Evolutionary conservation across 2,113 vertebrate species (phyloP).

Genomic region (Catharus fuscescens): DNA sequence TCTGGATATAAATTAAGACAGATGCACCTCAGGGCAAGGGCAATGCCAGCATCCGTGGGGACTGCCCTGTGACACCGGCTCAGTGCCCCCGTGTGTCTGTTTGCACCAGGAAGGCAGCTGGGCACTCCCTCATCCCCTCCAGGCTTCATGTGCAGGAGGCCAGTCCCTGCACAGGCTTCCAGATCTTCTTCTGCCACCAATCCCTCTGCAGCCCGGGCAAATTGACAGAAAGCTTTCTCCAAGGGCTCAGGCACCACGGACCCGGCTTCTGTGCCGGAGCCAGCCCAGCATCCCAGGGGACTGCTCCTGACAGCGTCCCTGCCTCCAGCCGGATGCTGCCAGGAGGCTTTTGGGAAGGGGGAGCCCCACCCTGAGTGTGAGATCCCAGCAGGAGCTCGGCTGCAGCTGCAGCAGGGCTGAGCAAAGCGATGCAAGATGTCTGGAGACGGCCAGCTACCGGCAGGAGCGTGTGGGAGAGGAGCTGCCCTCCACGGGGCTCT

Average conservation of each 20-base stretch:
- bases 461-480: neutral
- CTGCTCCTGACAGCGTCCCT: neutral
- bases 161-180: neutral
- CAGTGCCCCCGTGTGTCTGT: accelerated
- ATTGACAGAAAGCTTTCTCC: neutral
- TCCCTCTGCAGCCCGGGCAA: neutral
- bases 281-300: neutral
- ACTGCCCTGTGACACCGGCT: neutral
- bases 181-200: neutral
- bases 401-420: neutral
- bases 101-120: neutral
- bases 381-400: neutral
- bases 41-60: neutral
- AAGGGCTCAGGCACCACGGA: neutral
- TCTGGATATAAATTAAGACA: slow-evolving; percentile 5
- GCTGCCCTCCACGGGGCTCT: neutral
- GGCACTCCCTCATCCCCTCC: neutral
- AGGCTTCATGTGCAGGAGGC: neutral
- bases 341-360: neutral
- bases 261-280: neutral
- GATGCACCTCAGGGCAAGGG: neutral
- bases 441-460: neutral
- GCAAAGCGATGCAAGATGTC: slow-evolving; percentile 2
- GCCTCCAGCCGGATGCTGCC: neutral
- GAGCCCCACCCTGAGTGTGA: neutral